Evolutionary conservation across 2,888 invertebrate species (phyloP).

Genomic region (Amphipyra berbera): DNA sequence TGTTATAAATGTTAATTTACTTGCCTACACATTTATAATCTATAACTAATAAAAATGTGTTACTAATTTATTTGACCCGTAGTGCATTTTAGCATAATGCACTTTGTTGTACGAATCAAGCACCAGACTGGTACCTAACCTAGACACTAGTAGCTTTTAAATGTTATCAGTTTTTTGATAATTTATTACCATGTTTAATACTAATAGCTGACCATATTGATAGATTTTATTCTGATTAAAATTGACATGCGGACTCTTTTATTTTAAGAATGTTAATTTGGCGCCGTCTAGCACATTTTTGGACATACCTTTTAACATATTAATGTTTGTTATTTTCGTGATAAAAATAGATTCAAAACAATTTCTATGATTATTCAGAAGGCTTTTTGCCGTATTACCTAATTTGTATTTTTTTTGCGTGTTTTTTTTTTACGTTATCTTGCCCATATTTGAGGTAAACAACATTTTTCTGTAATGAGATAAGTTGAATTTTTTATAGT

Average conservation of each 20-base stretch:
- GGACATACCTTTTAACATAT: slow-evolving; percentile 28
- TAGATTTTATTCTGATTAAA: slow-evolving; percentile 36
- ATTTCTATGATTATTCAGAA: slow-evolving; percentile 26
- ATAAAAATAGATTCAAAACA: slow-evolving; percentile 35
- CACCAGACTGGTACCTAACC: no score
- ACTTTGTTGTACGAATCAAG: slow-evolving; percentile 13
- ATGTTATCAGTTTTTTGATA: slow-evolving; percentile 15
- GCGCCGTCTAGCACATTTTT: slow-evolving; percentile 47
- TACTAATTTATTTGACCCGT: slow-evolving; percentile 38
- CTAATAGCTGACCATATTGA: slow-evolving; percentile 30
- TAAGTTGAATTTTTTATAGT: slow-evolving; percentile 5
- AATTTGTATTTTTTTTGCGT: slow-evolving; percentile 6
- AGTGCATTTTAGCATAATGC: slow-evolving; percentile 19
- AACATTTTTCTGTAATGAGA: slow-evolving; percentile 13
- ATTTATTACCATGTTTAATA: slow-evolving; percentile 15
- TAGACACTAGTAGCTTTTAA: slow-evolving; percentile 10
- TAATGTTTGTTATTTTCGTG: slow-evolving; percentile 31
- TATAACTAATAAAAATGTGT: slow-evolving; percentile 8
- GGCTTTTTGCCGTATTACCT: neutral
- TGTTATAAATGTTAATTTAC: slow-evolving; percentile 31
- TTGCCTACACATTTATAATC: slow-evolving; percentile 2
- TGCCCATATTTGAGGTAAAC: slow-evolving; percentile 11
- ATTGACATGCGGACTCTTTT: slow-evolving; percentile 25
- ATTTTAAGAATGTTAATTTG: slow-evolving; percentile 41
- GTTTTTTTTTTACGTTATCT: slow-evolving; percentile 5